These are phyloP conservation scores for Danionella cerebrum DNA, from an alignment of 2,113 vertebrate species.

Conservation along the genomic window DNA sequence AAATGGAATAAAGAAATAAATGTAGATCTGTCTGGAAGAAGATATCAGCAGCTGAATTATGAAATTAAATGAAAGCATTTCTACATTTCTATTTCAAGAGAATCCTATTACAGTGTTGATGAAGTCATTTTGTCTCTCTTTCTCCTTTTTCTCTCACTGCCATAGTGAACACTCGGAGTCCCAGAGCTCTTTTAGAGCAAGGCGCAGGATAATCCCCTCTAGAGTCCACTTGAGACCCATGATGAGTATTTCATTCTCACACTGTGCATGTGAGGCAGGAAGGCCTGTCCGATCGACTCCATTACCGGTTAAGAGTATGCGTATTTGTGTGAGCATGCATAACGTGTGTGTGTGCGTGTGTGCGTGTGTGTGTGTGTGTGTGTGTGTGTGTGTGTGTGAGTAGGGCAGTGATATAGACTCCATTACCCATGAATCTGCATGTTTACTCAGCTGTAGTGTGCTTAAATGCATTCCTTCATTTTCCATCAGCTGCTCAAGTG, in stretches of 20 bases:
- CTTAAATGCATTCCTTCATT: conserved; percentile 72
- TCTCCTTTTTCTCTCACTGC: conserved; percentile 23
- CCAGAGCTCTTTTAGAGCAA: conserved; percentile 69
- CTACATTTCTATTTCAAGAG: conserved; percentile 66
- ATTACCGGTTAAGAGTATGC: conserved; percentile 8
- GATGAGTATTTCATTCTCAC: conserved; percentile 81
- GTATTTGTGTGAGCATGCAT: conserved; percentile 16
- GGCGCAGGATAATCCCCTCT: conserved; percentile 69
- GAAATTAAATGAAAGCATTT: no score
- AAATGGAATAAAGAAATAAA: no score
- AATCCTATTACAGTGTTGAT: conserved; percentile 70
- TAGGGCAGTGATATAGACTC: conserved; percentile 47
- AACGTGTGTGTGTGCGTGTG: conserved; percentile 28
- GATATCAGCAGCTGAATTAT: no score
- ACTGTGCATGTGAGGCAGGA: conserved; percentile 30
- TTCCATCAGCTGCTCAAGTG: conserved; percentile 64
- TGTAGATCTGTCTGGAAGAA: no score
- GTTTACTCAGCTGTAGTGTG: conserved; percentile 84
- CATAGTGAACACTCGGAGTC: conserved; percentile 59
- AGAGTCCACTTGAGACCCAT: conserved; percentile 69
- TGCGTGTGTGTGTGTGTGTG: conserved; percentile 26
- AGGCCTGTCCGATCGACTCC: conserved; percentile 15
- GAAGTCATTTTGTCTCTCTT: conserved; percentile 8
- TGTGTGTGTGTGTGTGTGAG: conserved; percentile 35
- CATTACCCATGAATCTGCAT: conserved; percentile 67